Percentiles rank a stretch among this genome's conserved stretches.
Evolutionary conservation across 2,113 vertebrate genomes (phyloP).

Genomic region (Notiomystis cincta): DNA sequence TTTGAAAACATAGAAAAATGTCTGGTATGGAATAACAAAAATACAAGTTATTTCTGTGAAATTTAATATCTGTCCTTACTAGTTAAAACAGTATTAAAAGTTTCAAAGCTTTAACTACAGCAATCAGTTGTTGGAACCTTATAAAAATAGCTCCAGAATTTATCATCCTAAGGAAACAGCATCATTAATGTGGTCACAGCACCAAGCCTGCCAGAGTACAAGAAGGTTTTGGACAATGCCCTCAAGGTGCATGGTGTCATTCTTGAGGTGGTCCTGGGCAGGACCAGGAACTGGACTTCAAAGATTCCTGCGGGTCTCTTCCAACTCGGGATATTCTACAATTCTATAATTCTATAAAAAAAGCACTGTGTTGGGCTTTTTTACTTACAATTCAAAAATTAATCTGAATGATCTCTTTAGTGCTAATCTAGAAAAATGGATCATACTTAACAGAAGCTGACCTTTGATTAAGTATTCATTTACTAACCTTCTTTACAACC

Average conservation of each 20-base stretch:
- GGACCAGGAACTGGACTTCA: not conserved
- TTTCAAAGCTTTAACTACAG: not conserved
- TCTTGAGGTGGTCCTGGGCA: not conserved
- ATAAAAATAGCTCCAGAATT: not conserved
- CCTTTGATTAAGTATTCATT: not conserved
- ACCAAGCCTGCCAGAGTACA: not conserved
- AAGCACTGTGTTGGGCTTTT: not conserved
- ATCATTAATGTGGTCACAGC: not conserved
- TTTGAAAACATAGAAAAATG: not conserved
- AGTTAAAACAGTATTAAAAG: not conserved
- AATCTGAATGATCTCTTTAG: not conserved
- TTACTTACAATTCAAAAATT: not conserved
- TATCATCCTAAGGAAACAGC: not conserved
- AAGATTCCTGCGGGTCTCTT: not conserved
- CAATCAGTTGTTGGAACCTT: not conserved
- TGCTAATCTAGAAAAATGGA: not conserved
- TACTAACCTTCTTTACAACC: conserved; percentile 89
- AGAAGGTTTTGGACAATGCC: not conserved
- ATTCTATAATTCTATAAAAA: not conserved
- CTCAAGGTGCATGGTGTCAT: not conserved
- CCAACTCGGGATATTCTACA: not conserved
- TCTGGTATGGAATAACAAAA: not conserved
- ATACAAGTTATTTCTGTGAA: not conserved
- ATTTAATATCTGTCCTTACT: not conserved
- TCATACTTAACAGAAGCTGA: not conserved